These are phyloP conservation scores for Prionailurus bengalensis DNA, from an alignment of 2,113 vertebrate genomes.

Conservation along the genomic window DNA sequence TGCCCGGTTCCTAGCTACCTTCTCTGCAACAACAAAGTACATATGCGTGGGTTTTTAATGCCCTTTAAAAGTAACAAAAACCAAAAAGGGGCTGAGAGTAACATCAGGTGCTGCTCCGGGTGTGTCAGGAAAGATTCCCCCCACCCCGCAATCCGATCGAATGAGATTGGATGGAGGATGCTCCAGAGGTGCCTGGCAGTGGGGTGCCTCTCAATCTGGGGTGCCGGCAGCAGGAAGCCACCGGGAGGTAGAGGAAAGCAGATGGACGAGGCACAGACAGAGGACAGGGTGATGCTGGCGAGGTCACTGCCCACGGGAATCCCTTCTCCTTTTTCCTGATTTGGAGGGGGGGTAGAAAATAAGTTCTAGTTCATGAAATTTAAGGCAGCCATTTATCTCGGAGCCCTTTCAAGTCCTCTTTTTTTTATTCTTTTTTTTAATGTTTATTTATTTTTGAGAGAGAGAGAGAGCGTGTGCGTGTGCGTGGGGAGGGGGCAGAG, in stretches of 20 bases:
- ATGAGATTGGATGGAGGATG: neutral
- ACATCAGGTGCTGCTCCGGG: neutral
- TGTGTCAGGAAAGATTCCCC: neutral
- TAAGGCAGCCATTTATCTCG: neutral
- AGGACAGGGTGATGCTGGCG: neutral
- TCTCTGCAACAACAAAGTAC: neutral
- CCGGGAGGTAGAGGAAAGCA: neutral
- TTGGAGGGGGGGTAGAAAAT: neutral
- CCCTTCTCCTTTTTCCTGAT: neutral
- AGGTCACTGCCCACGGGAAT: accelerated
- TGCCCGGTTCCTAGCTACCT: neutral
- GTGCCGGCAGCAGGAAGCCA: no score
- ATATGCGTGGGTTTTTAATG: no score
- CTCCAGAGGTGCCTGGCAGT: accelerated
- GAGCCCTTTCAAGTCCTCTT: neutral
- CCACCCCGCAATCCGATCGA: no score
- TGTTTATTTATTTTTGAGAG: no score
- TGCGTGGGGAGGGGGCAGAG: no score
- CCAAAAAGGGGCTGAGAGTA: neutral
- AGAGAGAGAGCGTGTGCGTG: no score
- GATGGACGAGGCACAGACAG: accelerated
- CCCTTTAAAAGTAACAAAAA: neutral
- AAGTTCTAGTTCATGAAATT: neutral
- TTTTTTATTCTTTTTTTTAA: no score
- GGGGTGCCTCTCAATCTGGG: no score